These are phyloP conservation scores for Brachionus calyciflorus DNA, from an alignment of 1,140 invertebrate genomes.

Conservation along the genomic window DNA sequence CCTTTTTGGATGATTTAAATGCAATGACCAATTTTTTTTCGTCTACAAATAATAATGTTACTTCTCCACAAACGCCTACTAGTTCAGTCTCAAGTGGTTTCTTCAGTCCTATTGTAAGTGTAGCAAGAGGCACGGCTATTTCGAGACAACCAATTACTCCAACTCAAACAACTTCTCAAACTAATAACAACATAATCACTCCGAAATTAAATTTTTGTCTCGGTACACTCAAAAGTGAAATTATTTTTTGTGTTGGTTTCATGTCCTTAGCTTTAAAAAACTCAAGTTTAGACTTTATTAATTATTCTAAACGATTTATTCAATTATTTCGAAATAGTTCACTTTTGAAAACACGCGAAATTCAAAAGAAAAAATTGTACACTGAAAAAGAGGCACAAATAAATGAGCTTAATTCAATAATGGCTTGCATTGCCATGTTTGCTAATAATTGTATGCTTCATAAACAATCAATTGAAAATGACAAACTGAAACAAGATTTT, in stretches of 20 bases:
- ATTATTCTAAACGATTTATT: slow-evolving; percentile 27
- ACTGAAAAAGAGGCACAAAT: slow-evolving; percentile 44
- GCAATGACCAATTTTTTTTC: background rate
- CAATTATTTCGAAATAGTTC: background rate
- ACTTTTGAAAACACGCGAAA: background rate
- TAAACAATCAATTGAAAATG: background rate
- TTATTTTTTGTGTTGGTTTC: slow-evolving; percentile 41
- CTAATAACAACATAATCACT: background rate
- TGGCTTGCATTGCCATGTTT: slow-evolving; percentile 43
- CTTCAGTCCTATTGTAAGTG: background rate
- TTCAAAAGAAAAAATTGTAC: background rate
- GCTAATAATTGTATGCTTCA: background rate
- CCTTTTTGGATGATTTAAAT: slow-evolving; percentile 1
- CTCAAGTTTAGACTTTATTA: background rate
- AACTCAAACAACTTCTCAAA: background rate
- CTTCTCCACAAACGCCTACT: background rate
- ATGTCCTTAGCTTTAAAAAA: slow-evolving; percentile 26
- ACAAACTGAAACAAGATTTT: background rate
- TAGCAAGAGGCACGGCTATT: background rate
- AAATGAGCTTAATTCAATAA: slow-evolving; percentile 30
- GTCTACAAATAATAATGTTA: background rate
- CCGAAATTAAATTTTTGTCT: slow-evolving; percentile 2
- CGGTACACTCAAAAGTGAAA: slow-evolving; percentile 13
- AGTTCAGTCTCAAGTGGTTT: background rate
- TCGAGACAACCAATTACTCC: background rate